Base-by-base conservation (phyloP, 2,113 vertebrate genomes). In the Xenus cinereus region DNA sequence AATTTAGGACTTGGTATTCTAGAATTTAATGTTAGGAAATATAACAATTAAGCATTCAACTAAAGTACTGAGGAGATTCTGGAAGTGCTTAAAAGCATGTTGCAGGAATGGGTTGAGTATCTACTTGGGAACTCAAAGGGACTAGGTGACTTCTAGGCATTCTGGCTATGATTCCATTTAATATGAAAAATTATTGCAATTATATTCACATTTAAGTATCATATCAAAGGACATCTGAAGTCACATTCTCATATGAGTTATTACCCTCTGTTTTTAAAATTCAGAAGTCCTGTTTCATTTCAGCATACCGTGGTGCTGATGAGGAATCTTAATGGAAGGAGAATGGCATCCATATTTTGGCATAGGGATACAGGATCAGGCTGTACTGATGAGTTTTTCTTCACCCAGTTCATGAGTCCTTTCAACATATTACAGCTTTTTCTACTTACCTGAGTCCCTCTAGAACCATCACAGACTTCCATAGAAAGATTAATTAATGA, bases 161-260 rank as follows among this genome's bases (percentile, higher is more conserved):
- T 79, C 67, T 83, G 33, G 20, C 9, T 51, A 4, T 33, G n/a
- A 32, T 69, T 68, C 7, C 74, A 3, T 69, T 74, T 72, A 32
- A 51, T 43, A 7, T 4, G 19, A 73, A 33, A 22, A 59, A 50
- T 48, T 66, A 41, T 18, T 85, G 12, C 10, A 27, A 2, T 33
- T 33, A 7, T 46, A 39, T 60, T 71, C 8, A 46, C 5, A 15
- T n/a, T 4, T 10, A 26, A 33, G 3, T 69, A 30, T 39, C 17
- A 45, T 2, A 1, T 51, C 32, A n/a, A 28, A 64, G 19, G 26
- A 21, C 22, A 14, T 10, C 16, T 48, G 15, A 83, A 62, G 15
- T 26, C 12, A 39, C 12, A 13, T 39, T 50, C 22, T 21, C 16
- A 21, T 0, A 0, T 46, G 14, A 32, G 41, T 56, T 73, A 50